phyloP scores from a whole-genome alignment of 2,888 invertebrate genomes.

The Rapana venosa region DNA sequence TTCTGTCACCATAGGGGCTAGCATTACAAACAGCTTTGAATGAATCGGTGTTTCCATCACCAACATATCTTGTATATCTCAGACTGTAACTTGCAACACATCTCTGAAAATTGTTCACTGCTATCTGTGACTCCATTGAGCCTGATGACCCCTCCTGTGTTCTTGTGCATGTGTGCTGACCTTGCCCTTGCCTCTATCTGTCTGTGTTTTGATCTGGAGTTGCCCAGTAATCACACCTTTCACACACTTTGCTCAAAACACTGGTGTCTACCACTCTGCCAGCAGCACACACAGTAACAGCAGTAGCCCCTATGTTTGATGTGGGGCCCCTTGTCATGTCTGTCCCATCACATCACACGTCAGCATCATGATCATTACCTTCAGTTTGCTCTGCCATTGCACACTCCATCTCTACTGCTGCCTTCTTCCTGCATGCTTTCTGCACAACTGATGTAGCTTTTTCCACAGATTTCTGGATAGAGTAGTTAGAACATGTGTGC shows the following conservation, averaged over 20 bases:
- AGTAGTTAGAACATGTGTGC: too few species aligned
- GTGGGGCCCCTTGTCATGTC: constrained; percentile 26
- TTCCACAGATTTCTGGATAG: too few species aligned
- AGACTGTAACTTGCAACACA: neutral
- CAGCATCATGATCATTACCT: neutral
- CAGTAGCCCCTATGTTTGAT: neutral
- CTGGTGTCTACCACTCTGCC: constrained; percentile 11
- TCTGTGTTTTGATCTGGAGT: constrained; percentile 12
- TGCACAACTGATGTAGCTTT: too few species aligned
- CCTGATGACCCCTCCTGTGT: constrained; percentile 21
- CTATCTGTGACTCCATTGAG: neutral
- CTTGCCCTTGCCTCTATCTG: neutral
- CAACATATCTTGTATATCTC: constrained; percentile 11
- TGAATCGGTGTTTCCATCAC: constrained; percentile 14
- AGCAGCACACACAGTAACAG: neutral
- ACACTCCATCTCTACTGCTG: constrained; percentile 20
- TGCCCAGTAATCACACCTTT: constrained; percentile 25
- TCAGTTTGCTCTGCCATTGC: neutral
- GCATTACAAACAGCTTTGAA: neutral
- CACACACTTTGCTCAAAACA: neutral
- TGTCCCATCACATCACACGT: neutral
- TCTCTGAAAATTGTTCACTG: neutral
- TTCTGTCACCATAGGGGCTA: constrained; percentile 31
- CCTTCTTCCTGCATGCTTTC: neutral
- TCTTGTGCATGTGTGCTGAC: neutral